These are phyloP conservation scores for Gallinago undulata DNA, from an alignment of 2,113 vertebrate species.

Conservation along the genomic window DNA sequence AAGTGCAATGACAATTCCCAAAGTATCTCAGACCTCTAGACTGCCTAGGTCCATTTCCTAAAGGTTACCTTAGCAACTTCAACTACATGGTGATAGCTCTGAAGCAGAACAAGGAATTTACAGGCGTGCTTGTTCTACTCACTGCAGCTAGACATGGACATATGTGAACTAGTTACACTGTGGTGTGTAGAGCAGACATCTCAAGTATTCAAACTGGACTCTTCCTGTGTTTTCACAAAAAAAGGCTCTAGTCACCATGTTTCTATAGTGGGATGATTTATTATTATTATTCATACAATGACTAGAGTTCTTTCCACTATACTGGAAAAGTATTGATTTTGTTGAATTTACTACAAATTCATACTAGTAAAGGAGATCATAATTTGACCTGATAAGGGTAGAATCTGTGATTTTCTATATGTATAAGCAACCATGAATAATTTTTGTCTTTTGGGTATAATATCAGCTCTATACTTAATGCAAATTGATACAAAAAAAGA, in stretches of 20 bases:
- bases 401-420: not conserved
- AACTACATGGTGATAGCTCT: not conserved
- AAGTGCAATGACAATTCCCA: not conserved
- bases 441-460: not conserved
- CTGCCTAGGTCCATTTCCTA: not conserved
- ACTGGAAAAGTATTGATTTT: not conserved
- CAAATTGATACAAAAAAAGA: not conserved
- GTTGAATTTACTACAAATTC: not conserved
- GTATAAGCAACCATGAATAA: not conserved
- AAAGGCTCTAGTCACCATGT: not conserved
- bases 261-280: not conserved
- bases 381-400: not conserved
- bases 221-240: not conserved
- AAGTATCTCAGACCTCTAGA: not conserved
- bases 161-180: not conserved
- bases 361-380: not conserved
- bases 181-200: not conserved
- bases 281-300: not conserved
- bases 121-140: not conserved
- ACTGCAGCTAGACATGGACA: not conserved
- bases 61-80: not conserved
- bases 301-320: not conserved
- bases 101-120: not conserved
- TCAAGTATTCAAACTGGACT: not conserved
- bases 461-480: not conserved